phyloP scores from a whole-genome alignment of 2,113 vertebrate species.

The Lagopus muta region DNA sequence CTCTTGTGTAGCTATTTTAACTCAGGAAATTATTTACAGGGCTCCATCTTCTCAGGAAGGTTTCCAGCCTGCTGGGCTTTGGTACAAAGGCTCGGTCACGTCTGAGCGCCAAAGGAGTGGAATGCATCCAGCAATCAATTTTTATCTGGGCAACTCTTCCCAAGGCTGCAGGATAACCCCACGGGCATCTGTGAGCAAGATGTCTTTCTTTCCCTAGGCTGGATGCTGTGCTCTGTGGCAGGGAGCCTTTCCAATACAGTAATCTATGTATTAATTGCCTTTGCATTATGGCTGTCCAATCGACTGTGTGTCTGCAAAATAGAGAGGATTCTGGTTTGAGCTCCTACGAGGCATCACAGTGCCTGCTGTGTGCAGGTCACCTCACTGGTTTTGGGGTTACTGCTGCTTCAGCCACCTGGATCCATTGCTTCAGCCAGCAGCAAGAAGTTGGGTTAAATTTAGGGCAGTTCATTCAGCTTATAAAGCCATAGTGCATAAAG shows the following conservation, averaged over 20 bases:
- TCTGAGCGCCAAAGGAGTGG: conserved; percentile 56
- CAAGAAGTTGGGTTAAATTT: neutral
- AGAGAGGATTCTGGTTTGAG: neutral
- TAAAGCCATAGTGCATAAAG: neutral
- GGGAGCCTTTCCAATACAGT: neutral
- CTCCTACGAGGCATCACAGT: neutral
- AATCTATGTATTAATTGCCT: neutral
- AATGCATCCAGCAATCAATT: conserved; percentile 54
- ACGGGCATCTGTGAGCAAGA: conserved; percentile 59
- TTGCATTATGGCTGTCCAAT: neutral
- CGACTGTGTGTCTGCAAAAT: neutral
- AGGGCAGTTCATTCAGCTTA: neutral
- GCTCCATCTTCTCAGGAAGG: conserved; percentile 52
- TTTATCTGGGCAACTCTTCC: conserved; percentile 30
- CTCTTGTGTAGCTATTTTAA: conserved; percentile 30
- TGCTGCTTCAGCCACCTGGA: neutral
- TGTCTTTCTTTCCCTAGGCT: conserved; percentile 1
- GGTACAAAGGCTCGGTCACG: conserved; percentile 65
- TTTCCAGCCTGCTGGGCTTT: conserved; percentile 66
- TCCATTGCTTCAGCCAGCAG: rapidly evolving
- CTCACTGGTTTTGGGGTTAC: neutral
- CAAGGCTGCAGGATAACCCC: neutral
- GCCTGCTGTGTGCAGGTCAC: neutral
- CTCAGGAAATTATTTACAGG: conserved; percentile 67
- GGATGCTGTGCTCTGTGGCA: neutral